phyloP scores from a whole-genome alignment of 2,113 vertebrate species.

The Bothrops jararaca region DNA sequence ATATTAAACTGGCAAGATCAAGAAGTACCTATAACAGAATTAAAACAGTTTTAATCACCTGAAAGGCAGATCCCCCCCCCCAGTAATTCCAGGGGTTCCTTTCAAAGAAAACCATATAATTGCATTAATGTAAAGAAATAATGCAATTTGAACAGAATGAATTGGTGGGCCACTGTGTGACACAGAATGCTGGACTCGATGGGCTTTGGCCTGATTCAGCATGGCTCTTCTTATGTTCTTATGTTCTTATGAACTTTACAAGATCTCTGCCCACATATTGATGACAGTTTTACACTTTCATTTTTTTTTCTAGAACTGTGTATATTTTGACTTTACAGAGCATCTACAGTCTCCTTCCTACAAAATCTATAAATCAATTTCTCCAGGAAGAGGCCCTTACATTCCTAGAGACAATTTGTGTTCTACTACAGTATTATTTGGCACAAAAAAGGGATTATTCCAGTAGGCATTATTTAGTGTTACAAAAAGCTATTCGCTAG shows the following conservation, averaged over 20 bases:
- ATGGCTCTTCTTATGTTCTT: no score
- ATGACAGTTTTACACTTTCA: background rate
- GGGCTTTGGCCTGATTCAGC: no score
- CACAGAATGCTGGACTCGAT: no score
- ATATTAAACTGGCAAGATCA: slow-evolving; percentile 94
- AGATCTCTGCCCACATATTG: background rate
- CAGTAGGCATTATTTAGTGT: background rate
- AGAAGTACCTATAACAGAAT: slow-evolving; percentile 80
- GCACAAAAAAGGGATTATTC: background rate
- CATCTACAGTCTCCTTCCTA: background rate
- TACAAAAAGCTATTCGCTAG: no score
- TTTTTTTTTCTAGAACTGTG: no score
- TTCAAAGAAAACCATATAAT: background rate
- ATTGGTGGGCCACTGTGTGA: no score
- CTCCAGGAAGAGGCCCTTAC: background rate
- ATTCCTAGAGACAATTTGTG: background rate
- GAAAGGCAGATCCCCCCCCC: background rate
- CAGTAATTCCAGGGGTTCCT: background rate
- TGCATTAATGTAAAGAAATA: background rate
- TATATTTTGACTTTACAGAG: background rate
- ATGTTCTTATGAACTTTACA: no score
- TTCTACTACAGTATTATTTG: background rate
- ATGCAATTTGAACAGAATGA: background rate
- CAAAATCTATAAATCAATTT: background rate
- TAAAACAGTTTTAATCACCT: background rate